Evolutionary conservation across 2,888 invertebrate genomes (phyloP).

Genomic region (Xylophagus ater): DNA sequence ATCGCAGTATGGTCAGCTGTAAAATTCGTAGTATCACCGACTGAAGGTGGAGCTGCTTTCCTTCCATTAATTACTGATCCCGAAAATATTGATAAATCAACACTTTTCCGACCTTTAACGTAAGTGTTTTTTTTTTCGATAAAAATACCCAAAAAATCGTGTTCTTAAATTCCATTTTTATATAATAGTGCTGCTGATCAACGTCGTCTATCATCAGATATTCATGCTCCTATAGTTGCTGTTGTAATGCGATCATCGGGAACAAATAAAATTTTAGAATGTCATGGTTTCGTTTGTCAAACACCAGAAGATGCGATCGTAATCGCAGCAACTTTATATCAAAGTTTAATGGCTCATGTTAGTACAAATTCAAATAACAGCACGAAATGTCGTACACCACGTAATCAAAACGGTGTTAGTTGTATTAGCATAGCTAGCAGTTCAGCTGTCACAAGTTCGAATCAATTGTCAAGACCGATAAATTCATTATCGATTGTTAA

Average conservation of each 20-base stretch:
- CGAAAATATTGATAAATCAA: slow-evolving; percentile 62
- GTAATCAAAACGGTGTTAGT: slow-evolving; percentile 62
- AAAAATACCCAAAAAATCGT: not conserved
- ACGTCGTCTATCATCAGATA: slow-evolving; percentile 37
- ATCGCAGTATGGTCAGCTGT: slow-evolving; percentile 91
- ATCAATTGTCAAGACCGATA: slow-evolving; percentile 23
- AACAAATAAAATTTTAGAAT: slow-evolving; percentile 69
- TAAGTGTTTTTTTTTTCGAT: slow-evolving; percentile 18
- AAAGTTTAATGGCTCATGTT: slow-evolving; percentile 74
- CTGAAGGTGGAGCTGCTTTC: slow-evolving; percentile 57
- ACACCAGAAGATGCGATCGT: slow-evolving; percentile 85
- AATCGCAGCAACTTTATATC: slow-evolving; percentile 82
- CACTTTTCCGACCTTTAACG: slow-evolving; percentile 47
- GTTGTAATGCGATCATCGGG: slow-evolving; percentile 75
- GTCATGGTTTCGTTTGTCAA: slow-evolving; percentile 84
- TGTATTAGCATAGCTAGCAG: slow-evolving; percentile 66
- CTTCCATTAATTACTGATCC: slow-evolving; percentile 75
- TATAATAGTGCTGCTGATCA: slow-evolving; percentile 32
- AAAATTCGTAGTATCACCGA: slow-evolving; percentile 62
- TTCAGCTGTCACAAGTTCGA: slow-evolving; percentile 36
- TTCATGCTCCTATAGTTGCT: slow-evolving; percentile 77
- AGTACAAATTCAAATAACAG: slow-evolving; percentile 42
- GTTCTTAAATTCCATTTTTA: not conserved
- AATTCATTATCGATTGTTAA: slow-evolving; percentile 23
- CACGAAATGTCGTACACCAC: slow-evolving; percentile 45